These are phyloP conservation scores for Saimiri boliviensis DNA, from an alignment of 2,113 vertebrate genomes.

Conservation along the genomic window DNA sequence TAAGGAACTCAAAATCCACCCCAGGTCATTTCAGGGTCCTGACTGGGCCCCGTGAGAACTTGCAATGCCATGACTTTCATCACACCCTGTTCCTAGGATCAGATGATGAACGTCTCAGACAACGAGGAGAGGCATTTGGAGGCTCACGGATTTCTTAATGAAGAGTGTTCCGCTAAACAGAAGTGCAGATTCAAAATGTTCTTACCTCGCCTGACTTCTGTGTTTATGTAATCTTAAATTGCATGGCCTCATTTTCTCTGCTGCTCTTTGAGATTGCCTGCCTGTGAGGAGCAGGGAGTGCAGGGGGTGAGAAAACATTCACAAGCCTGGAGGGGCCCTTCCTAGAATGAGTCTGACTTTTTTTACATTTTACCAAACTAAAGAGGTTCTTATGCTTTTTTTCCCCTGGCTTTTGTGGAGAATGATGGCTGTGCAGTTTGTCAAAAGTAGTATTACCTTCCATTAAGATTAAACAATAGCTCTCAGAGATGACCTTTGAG, in stretches of 20 bases:
- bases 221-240: neutral
- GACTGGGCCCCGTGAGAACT: neutral
- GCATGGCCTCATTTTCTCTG: neutral
- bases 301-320: neutral
- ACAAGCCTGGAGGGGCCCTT: neutral
- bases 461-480: neutral
- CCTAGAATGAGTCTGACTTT: neutral
- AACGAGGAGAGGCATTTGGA: neutral
- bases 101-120: neutral
- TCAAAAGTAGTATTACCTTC: neutral
- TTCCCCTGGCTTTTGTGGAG: neutral
- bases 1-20: neutral
- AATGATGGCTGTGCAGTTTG: neutral
- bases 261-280: neutral
- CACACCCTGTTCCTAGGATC: neutral
- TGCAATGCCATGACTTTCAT: neutral
- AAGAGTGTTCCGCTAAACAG: neutral
- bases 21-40: neutral
- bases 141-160: neutral
- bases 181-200: neutral
- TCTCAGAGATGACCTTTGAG: neutral
- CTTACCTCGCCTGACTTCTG: neutral
- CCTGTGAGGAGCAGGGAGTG: neutral
- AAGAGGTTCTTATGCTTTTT: neutral
- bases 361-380: accelerated